Evolutionary conservation across 1,140 invertebrate genomes (phyloP).

Genomic region (Ceratina japonica): DNA sequence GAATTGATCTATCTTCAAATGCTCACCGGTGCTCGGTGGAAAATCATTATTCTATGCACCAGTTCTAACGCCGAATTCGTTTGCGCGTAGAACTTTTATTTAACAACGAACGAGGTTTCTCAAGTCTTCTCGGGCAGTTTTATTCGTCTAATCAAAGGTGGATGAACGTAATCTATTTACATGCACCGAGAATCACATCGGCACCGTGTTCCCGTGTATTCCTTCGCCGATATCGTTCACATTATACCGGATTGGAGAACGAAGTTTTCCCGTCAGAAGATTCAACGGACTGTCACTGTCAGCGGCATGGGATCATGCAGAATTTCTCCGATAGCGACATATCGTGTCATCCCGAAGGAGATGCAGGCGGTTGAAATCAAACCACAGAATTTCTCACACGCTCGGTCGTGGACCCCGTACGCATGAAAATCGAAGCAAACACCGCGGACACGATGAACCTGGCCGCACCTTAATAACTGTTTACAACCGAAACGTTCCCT

Average conservation of each 20-base stretch:
- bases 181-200: background rate
- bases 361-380: constrained; percentile 13
- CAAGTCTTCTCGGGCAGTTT: constrained; percentile 4
- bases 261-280: background rate
- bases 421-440: constrained; percentile 54
- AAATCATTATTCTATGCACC: background rate
- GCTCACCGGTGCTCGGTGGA: background rate
- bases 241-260: background rate
- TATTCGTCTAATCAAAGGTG: background rate
- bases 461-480: constrained; percentile 48
- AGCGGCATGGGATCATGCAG: constrained; percentile 24
- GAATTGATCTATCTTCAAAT: background rate
- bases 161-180: constrained; percentile 21
- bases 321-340: constrained; percentile 31
- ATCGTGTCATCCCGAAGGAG: constrained; percentile 11
- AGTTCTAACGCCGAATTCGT: background rate
- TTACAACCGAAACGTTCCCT: constrained; percentile 35
- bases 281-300: constrained; percentile 17
- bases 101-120: background rate
- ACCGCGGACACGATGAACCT: constrained; percentile 34
- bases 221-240: background rate
- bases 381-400: constrained; percentile 26
- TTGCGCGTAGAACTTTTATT: background rate
- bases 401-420: constrained; percentile 43
- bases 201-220: background rate